These are phyloP conservation scores for Circaetus gallicus DNA, from an alignment of 2,113 vertebrate genomes.

Conservation along the genomic window DNA sequence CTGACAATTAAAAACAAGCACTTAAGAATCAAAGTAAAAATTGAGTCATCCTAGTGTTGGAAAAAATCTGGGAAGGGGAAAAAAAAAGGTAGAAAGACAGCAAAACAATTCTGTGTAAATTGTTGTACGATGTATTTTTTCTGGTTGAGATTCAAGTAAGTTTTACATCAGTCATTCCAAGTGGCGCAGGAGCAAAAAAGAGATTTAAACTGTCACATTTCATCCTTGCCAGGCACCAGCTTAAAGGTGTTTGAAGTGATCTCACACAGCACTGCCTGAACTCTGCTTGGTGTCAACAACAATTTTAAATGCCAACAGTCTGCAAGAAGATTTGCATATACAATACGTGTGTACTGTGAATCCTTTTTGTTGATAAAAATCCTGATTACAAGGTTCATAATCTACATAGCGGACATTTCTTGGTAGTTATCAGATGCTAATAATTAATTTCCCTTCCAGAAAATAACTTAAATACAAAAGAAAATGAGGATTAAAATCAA, in stretches of 20 bases:
- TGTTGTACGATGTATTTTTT: neutral
- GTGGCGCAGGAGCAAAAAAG: neutral
- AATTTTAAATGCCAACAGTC: neutral
- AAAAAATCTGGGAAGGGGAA: neutral
- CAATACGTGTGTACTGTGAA: constrained; percentile 8
- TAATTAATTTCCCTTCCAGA: constrained; percentile 16
- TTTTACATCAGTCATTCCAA: constrained; percentile 6
- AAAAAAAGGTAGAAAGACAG: neutral
- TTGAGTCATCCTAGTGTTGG: neutral
- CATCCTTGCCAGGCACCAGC: constrained; percentile 7
- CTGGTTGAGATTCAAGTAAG: neutral
- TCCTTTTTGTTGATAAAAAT: constrained; percentile 31
- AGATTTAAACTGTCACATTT: constrained; percentile 26
- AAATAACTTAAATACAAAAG: constrained; percentile 32
- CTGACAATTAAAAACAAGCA: neutral
- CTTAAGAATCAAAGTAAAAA: neutral
- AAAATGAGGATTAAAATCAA: constrained; percentile 31
- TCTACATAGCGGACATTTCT: constrained; percentile 33
- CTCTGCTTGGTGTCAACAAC: constrained; percentile 42
- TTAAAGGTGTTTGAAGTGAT: constrained; percentile 43
- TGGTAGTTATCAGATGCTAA: constrained; percentile 31
- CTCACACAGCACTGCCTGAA: constrained; percentile 19
- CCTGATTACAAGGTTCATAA: constrained; percentile 14
- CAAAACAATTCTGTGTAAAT: neutral
- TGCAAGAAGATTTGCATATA: constrained; percentile 22